Evolutionary conservation across 1,140 invertebrate genomes (phyloP), one percentile per base, ranked within the genome.

Genomic region (Metopolophium dirhodum): DNA sequence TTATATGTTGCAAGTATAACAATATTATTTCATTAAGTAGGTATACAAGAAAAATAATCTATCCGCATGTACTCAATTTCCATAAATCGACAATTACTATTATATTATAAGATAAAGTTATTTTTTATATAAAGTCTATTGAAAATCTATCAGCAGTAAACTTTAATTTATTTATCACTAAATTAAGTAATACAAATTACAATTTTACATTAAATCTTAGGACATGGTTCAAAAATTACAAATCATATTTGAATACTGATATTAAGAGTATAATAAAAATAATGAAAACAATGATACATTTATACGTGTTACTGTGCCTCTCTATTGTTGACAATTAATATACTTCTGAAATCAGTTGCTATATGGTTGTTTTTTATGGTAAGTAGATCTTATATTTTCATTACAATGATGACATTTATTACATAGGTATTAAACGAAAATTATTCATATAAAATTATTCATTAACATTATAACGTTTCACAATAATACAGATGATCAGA

Each of bases 241-340:
- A 68, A 68, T 61, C 26, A 68, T 68, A 45, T 47, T 68, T 68
- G 47, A 90, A 90, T 90, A 90, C 89, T 90, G 89, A 90, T 37
- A 41, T 41, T 41, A 26, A 90, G 89, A 47, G 89, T 90, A 90
- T 51, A 90, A 61, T 90, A 68, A 23, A 90, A 68, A 45, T 45
- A 68, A 68, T 68, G 45, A 90, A 45, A 90, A 90, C 37, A 90
- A 90, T 41, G 11, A 61, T 45, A 45, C 45, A 45, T 61, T 61
- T 90, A 30, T 90, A 68, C 18, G 61, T n/a, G 61, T 77, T n/a
- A 77, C 30, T 90, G 61, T 41, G 54, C 6, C 54, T 41, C 7
- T 45, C 37, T 90, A 77, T 77, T 68, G 89, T 68, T 22, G 54
- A 47, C 54, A 61, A 45, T 61, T 18, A 57, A 57, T 14, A 26